phyloP scores from a whole-genome alignment of 1,140 invertebrate species.

The Lysiphlebus fabarum region DNA sequence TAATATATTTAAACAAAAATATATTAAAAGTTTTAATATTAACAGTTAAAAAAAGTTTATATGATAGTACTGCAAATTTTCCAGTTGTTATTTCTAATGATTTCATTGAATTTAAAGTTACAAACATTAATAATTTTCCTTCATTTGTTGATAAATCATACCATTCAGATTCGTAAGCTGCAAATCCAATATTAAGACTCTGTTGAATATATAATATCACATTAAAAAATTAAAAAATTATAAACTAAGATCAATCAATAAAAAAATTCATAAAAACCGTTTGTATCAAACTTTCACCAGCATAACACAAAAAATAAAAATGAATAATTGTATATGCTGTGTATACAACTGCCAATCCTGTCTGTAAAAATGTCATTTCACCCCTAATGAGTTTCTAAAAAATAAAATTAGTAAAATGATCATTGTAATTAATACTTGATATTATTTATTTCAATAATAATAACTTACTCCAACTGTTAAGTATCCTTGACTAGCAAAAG shows the following conservation, averaged over 20 bases:
- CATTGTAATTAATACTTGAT: too few relatives aligned
- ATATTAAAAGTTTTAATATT: constrained; percentile 27
- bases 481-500: too few relatives aligned
- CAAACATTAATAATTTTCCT: constrained; percentile 40
- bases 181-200: constrained; percentile 37
- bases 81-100: constrained; percentile 47
- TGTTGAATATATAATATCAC: constrained; percentile 12
- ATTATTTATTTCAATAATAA: too few relatives aligned
- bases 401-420: too few relatives aligned
- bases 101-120: constrained; percentile 34
- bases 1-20: too few relatives aligned
- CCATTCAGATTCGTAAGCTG: constrained; percentile 48
- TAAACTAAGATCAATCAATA: too few relatives aligned
- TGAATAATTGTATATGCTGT: not conserved
- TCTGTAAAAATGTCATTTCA: too few relatives aligned
- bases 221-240: too few relatives aligned
- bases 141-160: constrained; percentile 38
- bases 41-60: constrained; percentile 52
- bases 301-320: not conserved
- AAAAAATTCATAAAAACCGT: too few relatives aligned
- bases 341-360: too few relatives aligned
- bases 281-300: not conserved
- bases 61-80: constrained; percentile 49
- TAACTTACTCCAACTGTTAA: too few relatives aligned
- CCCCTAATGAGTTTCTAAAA: too few relatives aligned